Evolutionary conservation across 2,888 invertebrate genomes (phyloP), one percentile per base, ranked within the genome.

Genomic region (Patella pellucida): DNA sequence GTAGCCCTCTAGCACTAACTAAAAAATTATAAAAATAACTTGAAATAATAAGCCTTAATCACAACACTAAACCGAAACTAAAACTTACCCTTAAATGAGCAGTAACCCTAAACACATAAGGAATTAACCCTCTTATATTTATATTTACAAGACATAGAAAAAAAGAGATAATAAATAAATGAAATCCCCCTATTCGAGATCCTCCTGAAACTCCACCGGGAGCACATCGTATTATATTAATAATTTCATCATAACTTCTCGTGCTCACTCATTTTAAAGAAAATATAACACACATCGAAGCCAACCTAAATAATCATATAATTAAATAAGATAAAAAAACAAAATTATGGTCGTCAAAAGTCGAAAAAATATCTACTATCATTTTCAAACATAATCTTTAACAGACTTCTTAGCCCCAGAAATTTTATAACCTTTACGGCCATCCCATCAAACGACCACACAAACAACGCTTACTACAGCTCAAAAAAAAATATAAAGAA

Each of bases 91-190:
- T 90, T 92, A 94, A 87, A 89, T 95, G 94, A 1, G 94, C 94
- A 79, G 94, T 93, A 83, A 93, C 92, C 52, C 94, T 94, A 91
- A 95, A 95, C 91, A 94, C 93, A 92, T 94, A 95, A 0, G 95
- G 94, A 3, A 94, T 93, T 92, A 95, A 87, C 0, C 94, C 94
- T 92, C 94, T 88, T 85, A 94, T 93, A 92, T 94, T 95, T 92
- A 94, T 94, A 89, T 94, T 92, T 90, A 94, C 83, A 90, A 94
- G 92, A 88, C 93, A 91, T 68, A 91, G 87, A 90, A 94, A 94
- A 89, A 94, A 85, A 1, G 92, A 91, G 84, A 93, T 92, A 91
- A 94, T 84, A 93, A 91, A 50, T n/a, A 62, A 69, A 0, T 67
- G 93, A 92, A 84, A 91, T 92, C 84, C 93, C 93, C 87, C 91